Evolutionary conservation across 2,888 invertebrate genomes (phyloP), one percentile per base, ranked within the genome.

Genomic region (Drosophila ezoana): DNA sequence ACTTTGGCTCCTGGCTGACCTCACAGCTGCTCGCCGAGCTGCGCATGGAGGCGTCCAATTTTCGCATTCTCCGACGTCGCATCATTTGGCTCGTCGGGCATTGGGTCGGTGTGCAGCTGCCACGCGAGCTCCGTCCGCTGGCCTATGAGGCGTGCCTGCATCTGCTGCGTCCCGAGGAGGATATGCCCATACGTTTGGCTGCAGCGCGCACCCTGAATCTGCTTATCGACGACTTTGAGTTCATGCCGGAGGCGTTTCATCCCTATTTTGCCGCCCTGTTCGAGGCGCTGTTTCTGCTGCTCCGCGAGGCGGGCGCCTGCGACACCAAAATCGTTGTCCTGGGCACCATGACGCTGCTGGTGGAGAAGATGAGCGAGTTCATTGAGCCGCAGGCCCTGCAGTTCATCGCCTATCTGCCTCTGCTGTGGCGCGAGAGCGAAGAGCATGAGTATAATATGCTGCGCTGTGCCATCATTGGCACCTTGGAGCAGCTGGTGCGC

Each of bases 311-410:
- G 0, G 94, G 95, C 75, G 98, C 98, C 93, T 98, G 97, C 93
- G 98, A 98, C 92, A 97, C 98, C 1, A 98, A 98, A 95, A 97
- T 98, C 96, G 96, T 97, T 91, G 96, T 98, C 20, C 93, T 99
- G 38, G 96, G 96, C 92, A 97, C 97, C 64, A 94, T 98, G 92
- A 97, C 98, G 45, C 96, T 96, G 90, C 95, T 98, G 90, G 96
- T 98, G 85, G 98, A 98, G 92, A 94, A 97, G 60, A 96, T 97
- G 91, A 97, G 96, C 18, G 94, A 94, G 51, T 94, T 95, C 54
- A 95, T 97, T 49, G 95, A 94, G 56, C 89, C 91, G 2, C 95
- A 96, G 91, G 93, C 94, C 61, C 93, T 94, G 63, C 94, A 95
- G 14, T 94, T 98, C 57, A 95, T 96, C 79, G 94, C 95, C 64